phyloP scores from a whole-genome alignment of 2,888 invertebrate species.

The Sarcophaga subvicina region DNA sequence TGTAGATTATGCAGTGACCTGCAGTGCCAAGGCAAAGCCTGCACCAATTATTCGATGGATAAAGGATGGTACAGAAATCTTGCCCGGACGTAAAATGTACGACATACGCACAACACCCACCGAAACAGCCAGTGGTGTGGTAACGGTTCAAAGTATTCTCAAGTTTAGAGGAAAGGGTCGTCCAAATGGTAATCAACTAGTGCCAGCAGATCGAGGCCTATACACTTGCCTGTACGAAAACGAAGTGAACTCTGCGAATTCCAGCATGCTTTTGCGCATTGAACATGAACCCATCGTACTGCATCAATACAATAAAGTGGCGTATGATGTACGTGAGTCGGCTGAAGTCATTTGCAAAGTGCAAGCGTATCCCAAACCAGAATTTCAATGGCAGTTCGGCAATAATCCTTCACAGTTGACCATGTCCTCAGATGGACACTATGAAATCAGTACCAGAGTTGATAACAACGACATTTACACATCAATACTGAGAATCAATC shows the following conservation, averaged over 20 bases:
- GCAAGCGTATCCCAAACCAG: conserved; percentile 95
- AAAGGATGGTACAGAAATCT: conserved; percentile 91
- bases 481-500: conserved; percentile 88
- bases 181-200: conserved; percentile 88
- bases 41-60: conserved; percentile 92
- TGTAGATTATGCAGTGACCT: conserved; percentile 89
- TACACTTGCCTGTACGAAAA: conserved; percentile 95
- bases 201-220: conserved; percentile 92
- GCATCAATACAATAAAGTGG: conserved; percentile 93
- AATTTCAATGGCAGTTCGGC: conserved; percentile 95
- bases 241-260: conserved; percentile 93
- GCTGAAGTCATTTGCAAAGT: conserved; percentile 94
- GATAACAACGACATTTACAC: conserved; percentile 93
- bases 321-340: conserved; percentile 91
- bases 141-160: conserved; percentile 91
- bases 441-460: conserved; percentile 90
- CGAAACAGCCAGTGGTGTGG: conserved; percentile 87
- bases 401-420: conserved; percentile 88
- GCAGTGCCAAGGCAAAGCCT: conserved; percentile 94
- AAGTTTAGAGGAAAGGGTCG: conserved; percentile 91
- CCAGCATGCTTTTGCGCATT: conserved; percentile 94
- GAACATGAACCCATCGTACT: conserved; percentile 95
- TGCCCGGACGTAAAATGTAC: conserved; percentile 89
- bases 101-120: conserved; percentile 90
- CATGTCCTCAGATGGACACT: conserved; percentile 92